Percentiles rank a stretch among this genome's conserved stretches.
Conservation (phyloP, 2,888 invertebrate genomes). For the Zhuqinia jingwanae region DNA sequence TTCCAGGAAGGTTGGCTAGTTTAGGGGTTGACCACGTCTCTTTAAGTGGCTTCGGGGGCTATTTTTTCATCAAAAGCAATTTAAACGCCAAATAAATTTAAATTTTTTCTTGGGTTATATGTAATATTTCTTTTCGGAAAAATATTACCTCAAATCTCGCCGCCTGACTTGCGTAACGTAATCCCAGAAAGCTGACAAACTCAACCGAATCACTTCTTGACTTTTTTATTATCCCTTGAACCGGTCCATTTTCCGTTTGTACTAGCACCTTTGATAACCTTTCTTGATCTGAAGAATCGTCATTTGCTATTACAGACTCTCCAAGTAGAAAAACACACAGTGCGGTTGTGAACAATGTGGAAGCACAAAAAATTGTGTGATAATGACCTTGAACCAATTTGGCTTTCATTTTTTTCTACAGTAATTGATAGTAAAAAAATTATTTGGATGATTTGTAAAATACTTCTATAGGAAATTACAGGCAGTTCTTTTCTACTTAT, state of each 20-base stretch:
- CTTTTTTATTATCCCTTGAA: slow-evolving; percentile 26
- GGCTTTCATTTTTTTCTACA: not conserved
- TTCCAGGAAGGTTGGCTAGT: slow-evolving; percentile 21
- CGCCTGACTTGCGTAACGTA: slow-evolving; percentile 14
- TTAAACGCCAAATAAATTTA: not conserved
- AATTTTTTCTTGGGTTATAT: no score
- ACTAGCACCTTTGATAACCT: not conserved
- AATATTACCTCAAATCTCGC: slow-evolving; percentile 35
- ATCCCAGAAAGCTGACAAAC: slow-evolving; percentile 26
- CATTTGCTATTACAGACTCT: not conserved
- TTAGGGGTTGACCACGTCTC: slow-evolving; percentile 17
- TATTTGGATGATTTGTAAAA: no score
- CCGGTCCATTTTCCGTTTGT: slow-evolving; percentile 39
- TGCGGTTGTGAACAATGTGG: not conserved
- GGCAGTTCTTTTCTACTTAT: no score
- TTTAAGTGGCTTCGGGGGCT: slow-evolving; percentile 26
- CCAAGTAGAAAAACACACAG: not conserved
- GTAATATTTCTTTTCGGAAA: no score
- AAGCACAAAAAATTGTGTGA: not conserved
- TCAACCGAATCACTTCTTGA: not conserved
- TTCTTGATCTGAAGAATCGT: not conserved
- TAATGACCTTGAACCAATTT: not conserved
- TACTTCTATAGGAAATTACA: no score
- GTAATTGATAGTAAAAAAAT: not conserved
- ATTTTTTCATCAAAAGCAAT: not conserved